Evolutionary conservation across 2,888 invertebrate species (phyloP), one percentile per base, ranked within the genome.

Genomic region (Syrphus vitripennis): DNA sequence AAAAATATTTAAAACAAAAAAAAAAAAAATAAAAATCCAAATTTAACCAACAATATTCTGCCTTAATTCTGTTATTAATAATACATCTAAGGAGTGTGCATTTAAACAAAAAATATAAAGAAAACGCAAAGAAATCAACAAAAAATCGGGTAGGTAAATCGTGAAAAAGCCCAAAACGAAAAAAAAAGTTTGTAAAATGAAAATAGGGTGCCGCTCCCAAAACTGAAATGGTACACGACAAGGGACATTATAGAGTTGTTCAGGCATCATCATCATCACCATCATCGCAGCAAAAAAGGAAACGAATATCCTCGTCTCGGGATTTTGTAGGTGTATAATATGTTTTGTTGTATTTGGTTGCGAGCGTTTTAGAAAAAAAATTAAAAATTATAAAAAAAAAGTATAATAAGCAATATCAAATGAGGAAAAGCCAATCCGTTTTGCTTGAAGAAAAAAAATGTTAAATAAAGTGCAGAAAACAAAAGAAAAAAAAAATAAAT

Each of bases 171-270:
- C 45, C 63, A 80, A 61, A 42, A 80, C 45, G 63, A 69, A 76
- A 71, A 69, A 76, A 71, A 84, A 50, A 50, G 37, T 76, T 80
- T 74, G 40, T 45, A 76, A 71, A 80, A 80, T 72, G 65, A 84
- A 83, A 84, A 81, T 84, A 81, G 61, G 84, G 84, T 76, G 84
- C 84, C 84, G 84, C 84, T 84, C 84, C 84, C 84, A 84, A 84
- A 84, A 76, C 76, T 81, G 81, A 81, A 76, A 84, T 84, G 76
- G 81, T 84, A 84, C 81, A 76, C 84, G 76, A 84, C 67, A 84
- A 76, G 80, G 84, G 80, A 84, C 71, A 76, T 80, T 84, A 57
- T 57, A 84, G 75, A 84, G 83, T 80, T 84, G 71, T 80, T 80
- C 80, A 81, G 84, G 81, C 84, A 84, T 84, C 76, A 84, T 80